Evolutionary conservation across 2,888 invertebrate genomes (phyloP).

Genomic region (Lasioglossum leucozonium): DNA sequence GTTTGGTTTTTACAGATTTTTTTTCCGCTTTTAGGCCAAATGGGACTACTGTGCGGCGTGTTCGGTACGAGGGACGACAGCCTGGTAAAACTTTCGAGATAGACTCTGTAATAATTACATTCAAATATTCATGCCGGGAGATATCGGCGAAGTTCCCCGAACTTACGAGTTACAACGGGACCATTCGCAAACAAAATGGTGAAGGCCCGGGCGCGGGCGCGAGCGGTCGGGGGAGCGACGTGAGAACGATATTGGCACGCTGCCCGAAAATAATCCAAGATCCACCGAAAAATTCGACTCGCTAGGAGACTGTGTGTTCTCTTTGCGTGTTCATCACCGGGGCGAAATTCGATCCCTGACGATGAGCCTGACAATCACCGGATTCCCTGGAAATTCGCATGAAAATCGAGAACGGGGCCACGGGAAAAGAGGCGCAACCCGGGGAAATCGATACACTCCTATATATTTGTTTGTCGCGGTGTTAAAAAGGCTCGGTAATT

Average conservation of each 20-base stretch:
- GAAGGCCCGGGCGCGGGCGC: slow-evolving; percentile 3
- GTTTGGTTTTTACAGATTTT: no score
- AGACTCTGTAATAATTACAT: slow-evolving; percentile 63
- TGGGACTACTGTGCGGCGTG: neutral
- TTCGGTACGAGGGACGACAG: slow-evolving; percentile 44
- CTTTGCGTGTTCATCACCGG: slow-evolving; percentile 5
- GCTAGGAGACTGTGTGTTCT: neutral
- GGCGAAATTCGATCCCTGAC: neutral
- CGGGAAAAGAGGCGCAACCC: neutral
- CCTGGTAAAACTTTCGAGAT: slow-evolving; percentile 50
- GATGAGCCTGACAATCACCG: neutral
- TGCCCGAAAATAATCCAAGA: slow-evolving; percentile 44
- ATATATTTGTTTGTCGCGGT: slow-evolving; percentile 7
- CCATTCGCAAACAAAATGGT: slow-evolving; percentile 32
- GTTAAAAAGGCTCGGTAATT: slow-evolving; percentile 15
- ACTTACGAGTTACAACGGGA: slow-evolving; percentile 40
- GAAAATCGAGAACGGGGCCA: slow-evolving; percentile 6
- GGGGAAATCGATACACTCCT: slow-evolving; percentile 13
- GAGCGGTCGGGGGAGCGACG: neutral
- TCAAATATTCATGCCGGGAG: slow-evolving; percentile 59
- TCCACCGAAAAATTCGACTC: slow-evolving; percentile 28
- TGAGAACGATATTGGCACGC: slow-evolving; percentile 36
- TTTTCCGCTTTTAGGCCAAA: no score
- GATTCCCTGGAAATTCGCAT: neutral
- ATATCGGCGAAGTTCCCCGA: slow-evolving; percentile 61